A percentile compares a stretch with the other conserved stretches of the same genome.
These are phyloP conservation scores for Isaurus tuberculatus DNA, from an alignment of 92 coral and sea anemone genomes.

Conservation along the genomic window DNA sequence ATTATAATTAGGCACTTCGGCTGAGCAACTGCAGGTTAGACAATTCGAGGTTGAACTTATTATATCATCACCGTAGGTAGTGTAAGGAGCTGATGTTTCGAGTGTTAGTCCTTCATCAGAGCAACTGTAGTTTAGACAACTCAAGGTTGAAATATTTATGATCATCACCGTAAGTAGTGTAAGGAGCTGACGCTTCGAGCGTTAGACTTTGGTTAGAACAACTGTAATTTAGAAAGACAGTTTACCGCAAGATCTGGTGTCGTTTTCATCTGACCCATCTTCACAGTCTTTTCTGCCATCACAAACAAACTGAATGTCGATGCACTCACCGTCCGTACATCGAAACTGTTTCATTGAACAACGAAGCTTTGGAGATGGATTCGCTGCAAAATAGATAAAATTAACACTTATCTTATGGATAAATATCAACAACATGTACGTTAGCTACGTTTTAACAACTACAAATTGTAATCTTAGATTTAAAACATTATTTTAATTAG, in stretches of 20 bases:
- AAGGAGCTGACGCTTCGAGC: too few species aligned
- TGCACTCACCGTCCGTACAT: constrained; percentile 57
- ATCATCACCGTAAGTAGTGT: too few species aligned
- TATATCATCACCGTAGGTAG: too few species aligned
- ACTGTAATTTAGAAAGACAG: too few species aligned
- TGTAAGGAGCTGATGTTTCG: too few species aligned
- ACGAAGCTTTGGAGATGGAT: not conserved
- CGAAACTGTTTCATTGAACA: constrained; percentile 46
- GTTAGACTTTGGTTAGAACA: too few species aligned
- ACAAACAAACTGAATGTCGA: constrained; percentile 50
- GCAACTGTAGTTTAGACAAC: too few species aligned
- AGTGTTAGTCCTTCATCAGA: too few species aligned
- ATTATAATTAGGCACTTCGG: too few species aligned
- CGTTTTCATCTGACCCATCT: constrained; percentile 56
- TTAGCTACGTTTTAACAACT: not conserved
- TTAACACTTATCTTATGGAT: not conserved
- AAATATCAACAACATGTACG: not conserved
- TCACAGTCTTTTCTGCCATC: constrained; percentile 49
- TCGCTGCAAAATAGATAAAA: not conserved
- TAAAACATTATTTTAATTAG: not conserved
- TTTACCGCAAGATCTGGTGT: constrained; percentile 36
- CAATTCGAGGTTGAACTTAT: too few species aligned
- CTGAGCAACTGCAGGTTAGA: not conserved
- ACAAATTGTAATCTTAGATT: not conserved
- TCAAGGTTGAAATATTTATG: too few species aligned